Evolutionary conservation across 2,113 vertebrate species (phyloP).

Genomic region (Ophiodon elongatus): DNA sequence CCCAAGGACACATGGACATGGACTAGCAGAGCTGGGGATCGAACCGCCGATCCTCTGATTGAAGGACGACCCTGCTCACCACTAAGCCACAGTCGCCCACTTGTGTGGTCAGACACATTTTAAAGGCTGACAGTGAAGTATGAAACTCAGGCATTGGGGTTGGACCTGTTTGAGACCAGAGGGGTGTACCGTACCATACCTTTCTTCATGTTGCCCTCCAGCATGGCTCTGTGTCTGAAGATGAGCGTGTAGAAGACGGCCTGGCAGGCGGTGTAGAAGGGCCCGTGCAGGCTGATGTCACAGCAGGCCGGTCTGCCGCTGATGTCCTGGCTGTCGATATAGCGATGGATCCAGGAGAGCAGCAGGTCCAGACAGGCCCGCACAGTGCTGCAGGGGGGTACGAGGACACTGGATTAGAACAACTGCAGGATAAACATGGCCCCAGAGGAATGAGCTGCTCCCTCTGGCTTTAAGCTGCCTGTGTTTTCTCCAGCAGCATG

Average conservation of each 20-base stretch:
- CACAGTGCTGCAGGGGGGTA: slow-evolving; percentile 86
- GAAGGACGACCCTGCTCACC: too few species aligned
- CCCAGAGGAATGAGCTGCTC: background rate
- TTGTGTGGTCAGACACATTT: background rate
- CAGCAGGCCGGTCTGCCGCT: slow-evolving; percentile 87
- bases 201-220: slow-evolving; percentile 92
- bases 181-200: slow-evolving; percentile 85
- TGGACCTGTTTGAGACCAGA: background rate
- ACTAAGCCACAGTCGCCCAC: too few species aligned
- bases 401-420: background rate
- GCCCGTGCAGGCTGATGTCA: slow-evolving; percentile 91
- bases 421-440: background rate
- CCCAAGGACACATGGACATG: too few species aligned
- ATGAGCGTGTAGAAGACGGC: slow-evolving; percentile 93
- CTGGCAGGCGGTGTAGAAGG: slow-evolving; percentile 94
- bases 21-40: too few species aligned
- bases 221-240: slow-evolving; percentile 91
- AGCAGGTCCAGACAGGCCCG: slow-evolving; percentile 94
- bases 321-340: slow-evolving; percentile 92
- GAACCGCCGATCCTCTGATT: too few species aligned
- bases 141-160: background rate
- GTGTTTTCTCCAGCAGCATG: background rate
- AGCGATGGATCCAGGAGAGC: slow-evolving; percentile 92
- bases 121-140: background rate
- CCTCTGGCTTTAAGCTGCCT: background rate